Conservation (phyloP, 2,888 invertebrate species). For the Cheilosia grossa region DNA sequence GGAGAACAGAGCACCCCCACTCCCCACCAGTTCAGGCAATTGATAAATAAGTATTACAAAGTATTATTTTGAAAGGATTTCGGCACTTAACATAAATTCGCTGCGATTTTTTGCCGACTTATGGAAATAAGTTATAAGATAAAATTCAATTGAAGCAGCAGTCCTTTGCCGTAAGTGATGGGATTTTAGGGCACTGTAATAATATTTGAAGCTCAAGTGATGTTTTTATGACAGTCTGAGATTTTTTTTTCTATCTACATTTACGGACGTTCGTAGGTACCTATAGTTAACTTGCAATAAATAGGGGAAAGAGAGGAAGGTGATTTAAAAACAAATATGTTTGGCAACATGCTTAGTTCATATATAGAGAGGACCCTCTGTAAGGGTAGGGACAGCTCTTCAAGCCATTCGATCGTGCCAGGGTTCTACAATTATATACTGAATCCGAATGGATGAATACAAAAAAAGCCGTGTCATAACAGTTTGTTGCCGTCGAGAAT, state of each 20-base stretch:
- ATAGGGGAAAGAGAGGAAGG: background rate
- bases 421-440: too few species aligned
- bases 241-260: background rate
- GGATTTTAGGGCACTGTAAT: conserved; percentile 1
- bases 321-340: background rate
- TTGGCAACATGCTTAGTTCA: background rate
- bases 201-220: conserved; percentile 21
- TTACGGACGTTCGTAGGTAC: background rate
- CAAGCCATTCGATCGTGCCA: too few species aligned
- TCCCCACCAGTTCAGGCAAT: conserved; percentile 16
- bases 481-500: too few species aligned
- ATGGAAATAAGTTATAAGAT: conserved; percentile 61
- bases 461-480: too few species aligned
- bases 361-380: too few species aligned
- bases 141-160: conserved; percentile 48
- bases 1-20: background rate
- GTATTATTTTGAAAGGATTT: conserved; percentile 68
- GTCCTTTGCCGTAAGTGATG: background rate
- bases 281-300: background rate
- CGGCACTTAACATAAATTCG: conserved; percentile 59
- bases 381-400: too few species aligned
- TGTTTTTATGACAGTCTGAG: background rate
- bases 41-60: conserved; percentile 60
- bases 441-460: too few species aligned
- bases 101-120: conserved; percentile 54